Evolutionary conservation across 2,113 vertebrate genomes (phyloP), one percentile per base, ranked within the genome.

Genomic region (Smithornis capensis): DNA sequence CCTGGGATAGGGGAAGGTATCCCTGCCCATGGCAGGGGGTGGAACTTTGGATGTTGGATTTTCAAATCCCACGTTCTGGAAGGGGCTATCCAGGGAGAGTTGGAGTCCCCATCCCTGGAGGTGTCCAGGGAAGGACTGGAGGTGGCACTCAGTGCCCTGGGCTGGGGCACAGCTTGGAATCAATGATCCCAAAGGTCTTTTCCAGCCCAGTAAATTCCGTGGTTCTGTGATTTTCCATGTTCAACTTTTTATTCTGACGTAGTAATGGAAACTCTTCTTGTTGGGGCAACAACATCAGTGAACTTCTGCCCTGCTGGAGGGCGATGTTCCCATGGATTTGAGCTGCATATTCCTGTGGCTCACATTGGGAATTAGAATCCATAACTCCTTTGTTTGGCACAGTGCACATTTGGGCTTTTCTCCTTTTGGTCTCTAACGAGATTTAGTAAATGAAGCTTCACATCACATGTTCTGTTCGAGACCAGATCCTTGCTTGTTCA

Each of bases 161-260:
- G 42, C 14, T 64, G 0, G 1, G 60, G 8, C 68, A 38, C 59
- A 59, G 33, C 2, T 23, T 8, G 42, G 18, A 1, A 9, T 65
- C 1, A 14, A 6, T 59, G 37, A 7, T 14, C 13, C 17, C 17
- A 19, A n/a, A 31, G n/a, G 4, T 21, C 10, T 89, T 68, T 75
- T 52, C 29, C 70, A 40, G 6, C 38, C 38, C 44, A 44, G 17
- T 13, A 16, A 17, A 44, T 44, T 60, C n/a, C 8, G 7, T 4
- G 24, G n/a, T 59, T 10, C 45, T 15, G 28, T 33, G 24, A 25
- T 68, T 60, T 44, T n/a, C 8, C 8, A 47, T 22, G 14, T 33
- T 60, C n/a, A 19, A 22, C 12, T 60, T 84, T 96, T 92, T 37
- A 11, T n/a, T 65, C 45, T 84, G 24, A 10, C 2, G 4, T 27